Evolutionary conservation across 1,140 invertebrate species (phyloP), one percentile per base, ranked within the genome.

Genomic region (Orchestia grillus): DNA sequence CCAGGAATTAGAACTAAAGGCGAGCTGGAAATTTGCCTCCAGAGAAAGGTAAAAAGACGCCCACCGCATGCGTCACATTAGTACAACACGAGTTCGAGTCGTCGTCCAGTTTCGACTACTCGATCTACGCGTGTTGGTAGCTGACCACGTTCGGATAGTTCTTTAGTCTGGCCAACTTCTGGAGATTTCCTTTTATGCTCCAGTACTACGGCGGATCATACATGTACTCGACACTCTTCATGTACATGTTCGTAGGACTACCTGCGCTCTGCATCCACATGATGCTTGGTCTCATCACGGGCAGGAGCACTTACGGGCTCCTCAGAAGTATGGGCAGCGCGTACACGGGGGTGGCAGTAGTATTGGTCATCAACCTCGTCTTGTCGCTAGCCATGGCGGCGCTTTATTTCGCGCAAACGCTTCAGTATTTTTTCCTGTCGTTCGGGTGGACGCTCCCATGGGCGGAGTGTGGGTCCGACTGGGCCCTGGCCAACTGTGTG

Each of bases 371-470:
- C 44, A 94, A 94, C 36, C 44, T 94, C 11, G 44, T 44, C 11
- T 11, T 94, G 36, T 16, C 92, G 6, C 40, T 94, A 0, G 44
- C 92, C 44, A 47, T 94, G 92, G 92, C 92, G 19, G 92, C 44
- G 11, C 44, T 40, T 0, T 94, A 16, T 94, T 45, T 94, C 11
- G 92, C 43, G 44, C 40, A 94, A 45, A 94, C 36, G 0, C 40
- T 94, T 15, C 44, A 94, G 36, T 94, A 94, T 94, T 94, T 94
- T n/a, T 8, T 94, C 23, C 40, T 94, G 8, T 94, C 92, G 92
- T 94, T 94, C 36, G 40, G 44, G 40, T 40, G 43, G 36, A 40
- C 28, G 40, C 92, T 94, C 0, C 92, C 92, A 8, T 94, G 92
- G 92, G 43, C 92, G 0, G 92, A 94, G 44, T 94, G 92, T 47